phyloP scores from a whole-genome alignment of 2,888 invertebrate species.

The Pseudeuparius sepicola region DNA sequence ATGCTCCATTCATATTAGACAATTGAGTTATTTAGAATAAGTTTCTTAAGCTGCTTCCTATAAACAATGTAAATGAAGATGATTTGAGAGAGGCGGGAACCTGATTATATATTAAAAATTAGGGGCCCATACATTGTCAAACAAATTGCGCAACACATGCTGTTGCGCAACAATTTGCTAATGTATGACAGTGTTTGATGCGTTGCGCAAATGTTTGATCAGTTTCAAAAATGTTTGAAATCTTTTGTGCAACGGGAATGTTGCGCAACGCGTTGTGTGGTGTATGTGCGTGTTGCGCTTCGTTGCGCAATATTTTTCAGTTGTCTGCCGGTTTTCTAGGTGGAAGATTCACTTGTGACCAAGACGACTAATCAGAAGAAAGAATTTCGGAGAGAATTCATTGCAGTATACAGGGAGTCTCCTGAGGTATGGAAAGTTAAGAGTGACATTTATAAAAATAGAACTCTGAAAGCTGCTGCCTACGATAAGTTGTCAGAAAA shows the following conservation, averaged over 20 bases:
- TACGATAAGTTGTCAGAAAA: slow-evolving; percentile 1
- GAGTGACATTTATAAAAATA: slow-evolving; percentile 6
- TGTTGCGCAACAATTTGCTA: slow-evolving; percentile 2
- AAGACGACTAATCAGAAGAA: slow-evolving; percentile 1
- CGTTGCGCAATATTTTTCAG: background rate
- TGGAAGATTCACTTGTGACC: too few species aligned
- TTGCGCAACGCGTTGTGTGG: slow-evolving; percentile 3
- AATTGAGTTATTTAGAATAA: too few species aligned
- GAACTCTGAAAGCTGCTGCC: slow-evolving; percentile 3
- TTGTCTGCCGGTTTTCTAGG: too few species aligned
- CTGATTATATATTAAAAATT: too few species aligned
- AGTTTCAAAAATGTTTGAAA: slow-evolving; percentile 2
- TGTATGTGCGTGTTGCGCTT: too few species aligned
- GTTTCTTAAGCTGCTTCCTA: too few species aligned
- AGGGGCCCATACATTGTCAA: slow-evolving; percentile 2
- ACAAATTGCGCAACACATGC: slow-evolving; percentile 3
- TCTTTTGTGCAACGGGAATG: too few species aligned
- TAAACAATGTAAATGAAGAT: too few species aligned
- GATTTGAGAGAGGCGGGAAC: too few species aligned
- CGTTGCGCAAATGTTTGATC: slow-evolving; percentile 2
- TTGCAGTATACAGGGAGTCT: background rate
- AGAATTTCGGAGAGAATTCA: slow-evolving; percentile 2
- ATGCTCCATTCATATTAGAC: too few species aligned
- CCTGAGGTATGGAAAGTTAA: slow-evolving; percentile 5
- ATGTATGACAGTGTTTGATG: slow-evolving; percentile 3